phyloP scores from a whole-genome alignment of 2,113 vertebrate species.

The Albula glossodonta region DNA sequence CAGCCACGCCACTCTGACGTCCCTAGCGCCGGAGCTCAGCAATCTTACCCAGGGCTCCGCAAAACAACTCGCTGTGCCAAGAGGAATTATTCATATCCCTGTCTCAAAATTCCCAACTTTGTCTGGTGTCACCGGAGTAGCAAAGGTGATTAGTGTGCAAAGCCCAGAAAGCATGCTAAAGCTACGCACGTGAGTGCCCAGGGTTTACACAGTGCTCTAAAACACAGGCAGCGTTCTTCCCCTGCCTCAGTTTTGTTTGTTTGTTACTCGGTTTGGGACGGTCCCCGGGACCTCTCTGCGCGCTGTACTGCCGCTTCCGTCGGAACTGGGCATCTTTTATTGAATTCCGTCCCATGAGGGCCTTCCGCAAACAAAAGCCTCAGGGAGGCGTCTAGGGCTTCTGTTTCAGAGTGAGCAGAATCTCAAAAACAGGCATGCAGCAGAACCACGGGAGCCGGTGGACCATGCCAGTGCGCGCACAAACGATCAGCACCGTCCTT shows the following conservation, averaged over 20 bases:
- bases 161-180: neutral
- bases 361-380: slow-evolving; percentile 27
- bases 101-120: neutral
- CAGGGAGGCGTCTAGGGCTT: slow-evolving; percentile 31
- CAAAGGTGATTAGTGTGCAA: slow-evolving; percentile 30
- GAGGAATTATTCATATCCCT: slow-evolving; percentile 37
- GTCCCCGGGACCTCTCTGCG: no score
- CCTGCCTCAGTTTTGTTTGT: neutral
- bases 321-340: neutral
- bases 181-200: neutral
- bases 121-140: neutral
- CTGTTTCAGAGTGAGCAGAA: slow-evolving; percentile 40
- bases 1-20: slow-evolving; percentile 33
- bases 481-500: no score
- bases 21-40: slow-evolving; percentile 35
- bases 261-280: neutral
- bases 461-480: neutral
- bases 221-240: neutral
- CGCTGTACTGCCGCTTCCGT: neutral
- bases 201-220: no score
- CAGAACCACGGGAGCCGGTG: neutral
- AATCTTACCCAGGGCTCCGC: neutral
- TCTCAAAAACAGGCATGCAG: slow-evolving; percentile 34
- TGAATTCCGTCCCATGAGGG: neutral
- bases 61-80: neutral